Conservation (phyloP, 1,140 invertebrate genomes). For the Drosophila orena region DNA sequence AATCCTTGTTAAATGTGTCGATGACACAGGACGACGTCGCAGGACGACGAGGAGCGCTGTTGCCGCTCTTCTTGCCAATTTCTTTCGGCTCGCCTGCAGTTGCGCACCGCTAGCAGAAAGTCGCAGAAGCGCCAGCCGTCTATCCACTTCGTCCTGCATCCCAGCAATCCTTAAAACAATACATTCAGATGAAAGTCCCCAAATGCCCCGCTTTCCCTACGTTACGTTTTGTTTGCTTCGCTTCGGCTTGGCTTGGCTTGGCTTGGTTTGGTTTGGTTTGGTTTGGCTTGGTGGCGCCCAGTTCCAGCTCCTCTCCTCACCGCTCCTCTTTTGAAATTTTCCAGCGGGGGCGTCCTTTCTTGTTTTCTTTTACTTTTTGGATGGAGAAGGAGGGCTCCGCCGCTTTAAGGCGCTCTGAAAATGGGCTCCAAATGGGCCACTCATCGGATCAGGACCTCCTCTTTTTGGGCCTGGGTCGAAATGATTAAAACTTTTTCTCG, state of each 20-base stretch:
- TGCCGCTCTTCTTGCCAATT: slow-evolving; percentile 65
- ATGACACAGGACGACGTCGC: slow-evolving; percentile 20
- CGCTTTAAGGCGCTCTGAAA: slow-evolving; percentile 12
- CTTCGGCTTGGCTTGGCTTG: slow-evolving; percentile 19
- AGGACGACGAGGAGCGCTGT: slow-evolving; percentile 48
- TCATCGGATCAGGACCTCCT: slow-evolving; percentile 3
- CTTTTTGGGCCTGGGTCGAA: slow-evolving; percentile 41
- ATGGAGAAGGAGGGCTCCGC: not conserved
- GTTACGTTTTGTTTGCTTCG: slow-evolving; percentile 1
- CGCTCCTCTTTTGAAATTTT: not conserved
- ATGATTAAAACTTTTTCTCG: slow-evolving; percentile 61
- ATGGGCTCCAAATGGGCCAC: slow-evolving; percentile 3
- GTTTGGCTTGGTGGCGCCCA: slow-evolving; percentile 34
- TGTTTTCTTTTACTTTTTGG: too few relatives aligned
- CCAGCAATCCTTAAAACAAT: slow-evolving; percentile 72
- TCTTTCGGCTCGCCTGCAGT: slow-evolving; percentile 48
- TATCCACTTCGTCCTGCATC: slow-evolving; percentile 3
- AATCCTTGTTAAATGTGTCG: slow-evolving; percentile 81
- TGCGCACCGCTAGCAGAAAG: slow-evolving; percentile 23
- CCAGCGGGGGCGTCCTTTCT: slow-evolving; percentile 16
- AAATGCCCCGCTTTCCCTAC: slow-evolving; percentile 41
- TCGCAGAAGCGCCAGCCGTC: not conserved
- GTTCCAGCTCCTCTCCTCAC: slow-evolving; percentile 27
- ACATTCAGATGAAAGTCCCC: slow-evolving; percentile 62
- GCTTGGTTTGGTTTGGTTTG: slow-evolving; percentile 22